These are phyloP conservation scores for Pygocentrus nattereri DNA, from an alignment of 2,797 vertebrate species.

Conservation along the genomic window DNA sequence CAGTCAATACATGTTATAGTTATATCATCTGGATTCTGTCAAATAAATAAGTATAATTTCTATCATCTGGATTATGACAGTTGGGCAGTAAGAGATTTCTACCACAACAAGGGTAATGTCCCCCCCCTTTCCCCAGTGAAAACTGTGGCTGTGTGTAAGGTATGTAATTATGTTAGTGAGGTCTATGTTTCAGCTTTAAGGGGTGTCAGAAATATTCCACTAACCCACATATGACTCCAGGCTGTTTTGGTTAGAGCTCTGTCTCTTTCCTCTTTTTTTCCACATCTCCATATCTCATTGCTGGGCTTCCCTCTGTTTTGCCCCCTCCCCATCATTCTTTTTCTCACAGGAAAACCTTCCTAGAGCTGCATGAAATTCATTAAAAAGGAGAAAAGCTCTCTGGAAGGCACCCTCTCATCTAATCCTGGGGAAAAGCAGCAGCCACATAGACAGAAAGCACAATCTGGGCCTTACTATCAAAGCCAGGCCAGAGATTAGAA, in stretches of 20 bases:
- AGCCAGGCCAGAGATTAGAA: constrained; percentile 18
- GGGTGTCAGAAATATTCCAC: constrained; percentile 38
- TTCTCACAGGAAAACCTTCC: constrained; percentile 47
- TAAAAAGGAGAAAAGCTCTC: constrained; percentile 33
- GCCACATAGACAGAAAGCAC: background rate
- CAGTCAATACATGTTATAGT: too few species aligned
- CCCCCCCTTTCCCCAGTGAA: background rate
- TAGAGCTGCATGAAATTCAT: constrained; percentile 34
- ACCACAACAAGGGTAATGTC: too few species aligned
- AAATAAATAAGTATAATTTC: too few species aligned
- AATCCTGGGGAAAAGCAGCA: constrained; percentile 15
- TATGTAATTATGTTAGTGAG: background rate
- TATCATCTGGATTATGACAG: too few species aligned
- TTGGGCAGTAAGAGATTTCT: too few species aligned
- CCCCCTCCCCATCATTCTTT: constrained; percentile 11
- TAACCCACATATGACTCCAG: constrained; percentile 12
- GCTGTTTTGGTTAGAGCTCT: constrained; percentile 30
- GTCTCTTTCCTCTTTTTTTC: constrained; percentile 44
- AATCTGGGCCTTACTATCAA: constrained; percentile 11
- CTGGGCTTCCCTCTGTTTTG: constrained; percentile 11
- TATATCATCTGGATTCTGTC: too few species aligned
- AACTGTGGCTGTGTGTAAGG: background rate
- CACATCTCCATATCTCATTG: constrained; percentile 49
- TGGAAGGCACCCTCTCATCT: background rate
- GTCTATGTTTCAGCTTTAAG: constrained; percentile 16